Conservation (phyloP, 2,888 invertebrate genomes). For the Parnassius orleans region DNA sequence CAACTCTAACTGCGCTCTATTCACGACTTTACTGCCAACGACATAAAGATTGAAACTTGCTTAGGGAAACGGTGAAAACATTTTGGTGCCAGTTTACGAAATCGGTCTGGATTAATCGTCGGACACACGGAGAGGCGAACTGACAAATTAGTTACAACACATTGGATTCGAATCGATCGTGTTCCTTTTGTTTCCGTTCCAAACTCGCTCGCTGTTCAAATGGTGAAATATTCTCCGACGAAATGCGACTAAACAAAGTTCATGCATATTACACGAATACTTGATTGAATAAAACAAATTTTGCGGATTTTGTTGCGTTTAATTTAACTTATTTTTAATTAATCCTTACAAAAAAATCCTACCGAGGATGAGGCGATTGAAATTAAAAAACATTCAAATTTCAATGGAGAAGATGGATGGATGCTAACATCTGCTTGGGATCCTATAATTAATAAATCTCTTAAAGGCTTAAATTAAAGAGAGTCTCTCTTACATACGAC, state of each 20-base stretch:
- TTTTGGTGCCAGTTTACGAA: conserved; percentile 46
- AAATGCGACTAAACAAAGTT: not conserved
- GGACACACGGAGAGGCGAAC: conserved; percentile 53
- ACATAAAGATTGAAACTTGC: conserved; percentile 26
- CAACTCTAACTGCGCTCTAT: conserved; percentile 26
- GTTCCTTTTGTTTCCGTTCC: conserved; percentile 42
- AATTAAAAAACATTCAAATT: too few relatives aligned
- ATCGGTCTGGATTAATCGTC: conserved; percentile 71
- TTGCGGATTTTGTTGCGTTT: too few relatives aligned
- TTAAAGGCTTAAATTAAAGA: too few relatives aligned
- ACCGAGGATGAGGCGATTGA: too few relatives aligned
- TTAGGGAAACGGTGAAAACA: not conserved
- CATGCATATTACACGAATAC: not conserved
- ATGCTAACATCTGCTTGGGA: too few relatives aligned
- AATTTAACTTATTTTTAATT: too few relatives aligned
- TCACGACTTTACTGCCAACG: conserved; percentile 15
- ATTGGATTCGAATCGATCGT: conserved; percentile 59
- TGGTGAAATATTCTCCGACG: not conserved
- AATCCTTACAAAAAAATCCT: too few relatives aligned
- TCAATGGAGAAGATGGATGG: too few relatives aligned
- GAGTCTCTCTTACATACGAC: too few relatives aligned
- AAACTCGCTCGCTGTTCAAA: conserved; percentile 2
- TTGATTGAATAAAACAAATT: too few relatives aligned
- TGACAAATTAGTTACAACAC: conserved; percentile 75
- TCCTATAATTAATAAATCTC: too few relatives aligned